These are phyloP conservation scores for Thryonomys swinderianus DNA, from an alignment of 2,113 vertebrate species.

Conservation along the genomic window DNA sequence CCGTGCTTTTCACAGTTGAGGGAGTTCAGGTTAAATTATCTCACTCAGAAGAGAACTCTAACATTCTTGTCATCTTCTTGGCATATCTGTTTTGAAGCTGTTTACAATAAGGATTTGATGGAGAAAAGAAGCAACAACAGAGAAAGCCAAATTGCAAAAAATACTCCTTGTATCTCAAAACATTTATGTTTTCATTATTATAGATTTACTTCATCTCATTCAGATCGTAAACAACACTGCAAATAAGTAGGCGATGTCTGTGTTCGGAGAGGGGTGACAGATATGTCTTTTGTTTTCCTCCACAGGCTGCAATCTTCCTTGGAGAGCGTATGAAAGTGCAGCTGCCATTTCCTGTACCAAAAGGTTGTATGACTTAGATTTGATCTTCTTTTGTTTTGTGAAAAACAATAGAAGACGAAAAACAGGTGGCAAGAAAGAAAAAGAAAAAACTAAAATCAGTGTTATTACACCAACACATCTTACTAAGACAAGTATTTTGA, in stretches of 20 bases:
- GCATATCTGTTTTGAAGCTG: conserved; percentile 52
- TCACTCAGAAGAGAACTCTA: conserved; percentile 45
- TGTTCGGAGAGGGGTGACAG: neutral
- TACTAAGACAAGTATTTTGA: neutral
- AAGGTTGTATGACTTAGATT: neutral
- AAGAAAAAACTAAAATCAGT: neutral
- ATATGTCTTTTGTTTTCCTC: neutral
- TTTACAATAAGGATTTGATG: conserved; percentile 49
- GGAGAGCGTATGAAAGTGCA: neutral
- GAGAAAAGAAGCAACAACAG: conserved; percentile 55
- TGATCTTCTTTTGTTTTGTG: neutral
- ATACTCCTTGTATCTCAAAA: neutral
- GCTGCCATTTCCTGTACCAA: neutral
- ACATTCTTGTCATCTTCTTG: conserved; percentile 61
- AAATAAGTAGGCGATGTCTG: neutral
- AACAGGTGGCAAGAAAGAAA: neutral
- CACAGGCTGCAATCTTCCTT: neutral
- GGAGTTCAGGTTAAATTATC: conserved; percentile 83
- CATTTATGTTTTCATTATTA: neutral
- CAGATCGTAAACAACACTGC: neutral
- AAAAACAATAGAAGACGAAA: neutral
- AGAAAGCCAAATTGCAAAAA: conserved; percentile 34
- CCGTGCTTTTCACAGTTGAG: conserved; percentile 80
- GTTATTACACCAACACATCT: neutral
- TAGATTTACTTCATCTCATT: neutral